These are phyloP conservation scores for Apteryx owenii DNA, from an alignment of 2,113 vertebrate genomes.

Conservation along the genomic window DNA sequence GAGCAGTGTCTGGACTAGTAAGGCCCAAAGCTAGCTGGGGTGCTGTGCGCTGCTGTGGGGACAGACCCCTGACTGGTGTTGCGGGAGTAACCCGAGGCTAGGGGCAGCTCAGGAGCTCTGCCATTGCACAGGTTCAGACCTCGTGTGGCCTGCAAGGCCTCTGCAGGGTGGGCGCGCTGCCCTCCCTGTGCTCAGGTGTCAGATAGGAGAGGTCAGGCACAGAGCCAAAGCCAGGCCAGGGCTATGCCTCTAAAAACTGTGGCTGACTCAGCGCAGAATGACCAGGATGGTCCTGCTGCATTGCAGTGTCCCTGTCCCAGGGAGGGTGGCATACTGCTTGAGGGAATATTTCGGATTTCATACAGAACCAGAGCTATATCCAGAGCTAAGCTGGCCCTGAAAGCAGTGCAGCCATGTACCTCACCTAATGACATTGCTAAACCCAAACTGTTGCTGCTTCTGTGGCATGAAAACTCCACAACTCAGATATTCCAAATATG, in stretches of 20 bases:
- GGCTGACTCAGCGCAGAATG: background rate
- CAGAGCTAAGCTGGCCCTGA: conserved; percentile 12
- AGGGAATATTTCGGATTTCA: background rate
- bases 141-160: rapidly evolving
- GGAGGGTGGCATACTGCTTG: background rate
- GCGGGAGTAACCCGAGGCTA: too few species aligned
- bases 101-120: too few species aligned
- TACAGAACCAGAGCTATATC: conserved; percentile 23
- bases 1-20: background rate
- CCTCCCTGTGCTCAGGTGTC: background rate
- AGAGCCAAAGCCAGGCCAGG: background rate
- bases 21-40: background rate
- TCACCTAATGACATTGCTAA: conserved; percentile 55
- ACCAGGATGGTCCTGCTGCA: background rate
- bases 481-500: background rate
- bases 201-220: background rate
- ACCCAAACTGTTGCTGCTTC: conserved; percentile 1
- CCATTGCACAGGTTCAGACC: background rate
- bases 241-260: rapidly evolving
- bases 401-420: background rate
- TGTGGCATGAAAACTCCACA: conserved; percentile 24
- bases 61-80: too few species aligned
- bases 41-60: rapidly evolving
- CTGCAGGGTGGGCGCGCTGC: rapidly evolving
- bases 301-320: background rate